Base-by-base conservation (phyloP, 2,113 vertebrate species). In the Rhinichthys klamathensis region DNA sequence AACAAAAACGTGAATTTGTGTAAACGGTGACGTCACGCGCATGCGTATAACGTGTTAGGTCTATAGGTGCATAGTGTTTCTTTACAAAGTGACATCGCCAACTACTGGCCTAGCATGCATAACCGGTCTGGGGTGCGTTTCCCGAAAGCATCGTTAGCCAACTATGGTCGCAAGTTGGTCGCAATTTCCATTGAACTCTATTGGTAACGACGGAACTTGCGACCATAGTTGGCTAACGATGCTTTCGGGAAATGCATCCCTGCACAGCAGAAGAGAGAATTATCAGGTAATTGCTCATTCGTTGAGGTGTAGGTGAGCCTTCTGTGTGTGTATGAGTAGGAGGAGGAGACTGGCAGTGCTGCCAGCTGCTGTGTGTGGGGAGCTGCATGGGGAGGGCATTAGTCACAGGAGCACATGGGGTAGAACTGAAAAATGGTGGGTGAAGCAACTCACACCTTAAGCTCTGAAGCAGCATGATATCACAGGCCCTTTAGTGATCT, bases 281-380 rank as follows among this genome's bases (percentile, higher is more conserved):
- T 49, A 61, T n/a, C 76, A 35, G 30, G 69, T 85, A 81, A 32
- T 41, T 41, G 8, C 41, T 80, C 13, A 73, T 32, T 41, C 16
- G 6, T 6, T 35, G 18, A 83, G 74, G 76, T 70, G 41, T 81
- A 73, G 76, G 86, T 74, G 89, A 74, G 87, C 54, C 54, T 56
- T 23, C 18, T 32, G 25, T 78, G 58, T 23, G 60, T 61, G 74
- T 67, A 87, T 87, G 89, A 89, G 86, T 69, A 87, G 88, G 87
- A 86, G 84, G 85, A 88, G 82, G 75, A 83, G 38, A 80, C 86
- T 90, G 87, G 69, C 63, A 87, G 89, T 84, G 35, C 60, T 63
- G 75, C 88, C 93, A 93, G 93, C 93, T 94, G 93, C 90, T 89
- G 79, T 83, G 84, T 89, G 88, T 83, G 86, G 86, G n/a, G 60